A percentile compares a stretch with the other conserved stretches of the same genome.
These are phyloP conservation scores for Trichomycterus rosablanca DNA, from an alignment of 2,113 vertebrate genomes.

Conservation along the genomic window DNA sequence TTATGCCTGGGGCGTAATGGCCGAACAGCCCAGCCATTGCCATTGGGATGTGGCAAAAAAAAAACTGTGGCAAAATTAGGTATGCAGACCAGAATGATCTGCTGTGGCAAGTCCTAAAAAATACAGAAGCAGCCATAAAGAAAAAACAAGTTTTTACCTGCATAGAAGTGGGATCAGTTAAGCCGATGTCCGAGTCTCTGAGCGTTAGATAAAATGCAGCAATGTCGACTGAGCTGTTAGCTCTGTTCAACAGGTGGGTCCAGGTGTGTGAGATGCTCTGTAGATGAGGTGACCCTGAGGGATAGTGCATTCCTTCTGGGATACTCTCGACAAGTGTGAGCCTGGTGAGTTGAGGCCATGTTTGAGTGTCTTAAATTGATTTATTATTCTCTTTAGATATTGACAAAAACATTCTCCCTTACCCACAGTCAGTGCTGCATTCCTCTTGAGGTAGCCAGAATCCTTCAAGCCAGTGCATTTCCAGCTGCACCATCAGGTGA, in stretches of 20 bases:
- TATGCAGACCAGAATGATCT: too few species aligned
- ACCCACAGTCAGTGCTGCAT: conserved; percentile 67
- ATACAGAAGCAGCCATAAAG: too few species aligned
- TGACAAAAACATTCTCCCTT: conserved; percentile 15
- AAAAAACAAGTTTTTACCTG: conserved; percentile 22
- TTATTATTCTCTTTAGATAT: neutral
- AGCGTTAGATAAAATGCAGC: conserved; percentile 73
- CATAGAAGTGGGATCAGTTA: conserved; percentile 41
- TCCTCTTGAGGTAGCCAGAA: conserved; percentile 45
- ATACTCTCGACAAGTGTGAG: conserved; percentile 68
- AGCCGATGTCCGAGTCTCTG: conserved; percentile 39
- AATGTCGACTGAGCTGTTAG: conserved; percentile 64
- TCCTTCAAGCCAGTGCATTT: conserved; percentile 60
- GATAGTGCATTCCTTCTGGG: conserved; percentile 54
- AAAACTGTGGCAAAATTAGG: too few species aligned
- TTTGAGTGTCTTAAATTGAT: neutral
- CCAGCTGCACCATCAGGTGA: conserved; percentile 57
- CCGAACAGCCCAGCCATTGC: too few species aligned
- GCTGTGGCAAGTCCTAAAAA: too few species aligned
- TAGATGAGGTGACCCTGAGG: conserved; percentile 22
- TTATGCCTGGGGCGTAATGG: too few species aligned
- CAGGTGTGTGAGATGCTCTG: conserved; percentile 62
- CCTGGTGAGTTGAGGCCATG: conserved; percentile 42
- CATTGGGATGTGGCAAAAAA: too few species aligned
- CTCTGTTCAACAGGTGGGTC: conserved; percentile 59